A percentile compares a stretch with the other conserved stretches of the same genome.
Evolutionary conservation across 2,888 invertebrate genomes (phyloP).

Genomic region (Rambutsinella grinnellia): DNA sequence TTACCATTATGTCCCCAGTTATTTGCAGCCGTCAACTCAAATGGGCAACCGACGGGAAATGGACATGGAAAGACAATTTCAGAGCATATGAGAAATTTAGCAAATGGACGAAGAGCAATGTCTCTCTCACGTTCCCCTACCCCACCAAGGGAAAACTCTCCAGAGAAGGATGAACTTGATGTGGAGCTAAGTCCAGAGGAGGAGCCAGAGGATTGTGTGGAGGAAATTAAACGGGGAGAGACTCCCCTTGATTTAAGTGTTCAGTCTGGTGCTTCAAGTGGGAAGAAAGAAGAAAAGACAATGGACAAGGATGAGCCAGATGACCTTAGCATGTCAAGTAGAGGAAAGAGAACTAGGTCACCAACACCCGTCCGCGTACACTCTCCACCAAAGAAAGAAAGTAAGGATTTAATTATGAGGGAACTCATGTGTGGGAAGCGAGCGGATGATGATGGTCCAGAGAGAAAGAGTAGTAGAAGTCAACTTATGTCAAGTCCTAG

Average conservation of each 20-base stretch:
- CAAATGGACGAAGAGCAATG: slow-evolving; percentile 50
- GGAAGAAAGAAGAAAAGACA: slow-evolving; percentile 37
- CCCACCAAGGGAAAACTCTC: slow-evolving; percentile 45
- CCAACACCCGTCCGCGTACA: slow-evolving; percentile 54
- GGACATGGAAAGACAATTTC: slow-evolving; percentile 77
- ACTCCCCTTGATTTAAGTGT: slow-evolving; percentile 55
- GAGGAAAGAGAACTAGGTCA: slow-evolving; percentile 52
- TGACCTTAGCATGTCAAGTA: slow-evolving; percentile 46
- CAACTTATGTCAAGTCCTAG: slow-evolving; percentile 33
- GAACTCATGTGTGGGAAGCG: slow-evolving; percentile 38
- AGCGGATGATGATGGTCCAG: slow-evolving; percentile 12
- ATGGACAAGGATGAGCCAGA: slow-evolving; percentile 35
- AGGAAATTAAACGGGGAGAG: slow-evolving; percentile 54
- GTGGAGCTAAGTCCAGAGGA: slow-evolving; percentile 48
- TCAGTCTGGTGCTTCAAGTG: slow-evolving; percentile 51
- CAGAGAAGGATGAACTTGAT: slow-evolving; percentile 40
- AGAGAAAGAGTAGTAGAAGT: slow-evolving; percentile 24
- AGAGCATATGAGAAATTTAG: slow-evolving; percentile 70
- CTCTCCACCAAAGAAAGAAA: slow-evolving; percentile 33
- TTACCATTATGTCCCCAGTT: slow-evolving; percentile 63
- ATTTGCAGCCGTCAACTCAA: slow-evolving; percentile 56
- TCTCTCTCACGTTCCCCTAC: slow-evolving; percentile 45
- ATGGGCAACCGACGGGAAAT: slow-evolving; percentile 32
- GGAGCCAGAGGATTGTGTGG: slow-evolving; percentile 27
- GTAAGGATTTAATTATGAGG: slow-evolving; percentile 14